These are phyloP conservation scores for Catocala sponsa DNA, from an alignment of 2,888 invertebrate species.

Conservation along the genomic window DNA sequence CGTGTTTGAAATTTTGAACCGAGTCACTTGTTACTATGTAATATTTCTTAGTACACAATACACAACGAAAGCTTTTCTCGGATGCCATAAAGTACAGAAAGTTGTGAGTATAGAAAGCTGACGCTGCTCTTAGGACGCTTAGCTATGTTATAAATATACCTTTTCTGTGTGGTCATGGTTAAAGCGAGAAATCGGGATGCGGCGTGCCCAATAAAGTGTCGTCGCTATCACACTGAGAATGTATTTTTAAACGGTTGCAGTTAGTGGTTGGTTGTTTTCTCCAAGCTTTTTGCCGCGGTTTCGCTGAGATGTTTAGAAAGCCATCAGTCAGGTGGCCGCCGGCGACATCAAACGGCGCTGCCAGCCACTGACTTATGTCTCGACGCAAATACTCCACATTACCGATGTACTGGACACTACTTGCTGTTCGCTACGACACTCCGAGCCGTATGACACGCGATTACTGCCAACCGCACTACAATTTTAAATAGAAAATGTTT, in stretches of 20 bases:
- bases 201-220: constrained; percentile 58
- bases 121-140: neutral
- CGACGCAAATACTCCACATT: constrained; percentile 59
- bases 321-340: constrained; percentile 81
- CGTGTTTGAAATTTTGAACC: constrained; percentile 28
- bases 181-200: constrained; percentile 57
- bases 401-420: constrained; percentile 24
- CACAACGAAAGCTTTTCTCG: constrained; percentile 3
- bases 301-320: constrained; percentile 83
- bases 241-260: constrained; percentile 78
- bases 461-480: constrained; percentile 47
- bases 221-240: constrained; percentile 60
- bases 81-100: constrained; percentile 13
- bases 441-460: constrained; percentile 41
- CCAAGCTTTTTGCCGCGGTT: constrained; percentile 78
- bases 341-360: constrained; percentile 74
- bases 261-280: constrained; percentile 79
- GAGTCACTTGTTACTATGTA: constrained; percentile 14
- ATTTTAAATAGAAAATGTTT: constrained; percentile 1
- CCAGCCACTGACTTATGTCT: constrained; percentile 63
- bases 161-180: constrained; percentile 45
- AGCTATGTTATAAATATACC: constrained; percentile 38
- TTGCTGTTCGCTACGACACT: constrained; percentile 40
- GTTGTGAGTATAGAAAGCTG: constrained; percentile 8
- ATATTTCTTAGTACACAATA: constrained; percentile 2